Conservation (phyloP, 2,888 invertebrate genomes). For the Synanthedon tipuliformis region DNA sequence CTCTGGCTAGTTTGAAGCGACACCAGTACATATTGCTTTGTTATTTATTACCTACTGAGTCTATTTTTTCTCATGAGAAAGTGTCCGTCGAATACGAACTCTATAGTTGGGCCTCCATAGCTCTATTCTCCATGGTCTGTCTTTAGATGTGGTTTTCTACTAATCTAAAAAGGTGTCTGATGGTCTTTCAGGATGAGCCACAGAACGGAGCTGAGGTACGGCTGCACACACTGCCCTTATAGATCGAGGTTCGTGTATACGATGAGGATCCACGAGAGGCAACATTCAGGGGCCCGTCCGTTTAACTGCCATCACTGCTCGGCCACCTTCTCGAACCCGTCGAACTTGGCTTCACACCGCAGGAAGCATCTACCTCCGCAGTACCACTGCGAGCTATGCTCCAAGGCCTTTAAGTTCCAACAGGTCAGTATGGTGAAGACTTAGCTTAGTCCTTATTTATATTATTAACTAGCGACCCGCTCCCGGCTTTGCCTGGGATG, state of each 20-base stretch:
- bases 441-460: too few relatives aligned
- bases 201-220: conserved; percentile 12
- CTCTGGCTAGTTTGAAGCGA: conserved; percentile 20
- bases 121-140: too few relatives aligned
- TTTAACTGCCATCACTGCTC: conserved; percentile 18
- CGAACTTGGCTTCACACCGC: conserved; percentile 22
- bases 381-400: conserved; percentile 19
- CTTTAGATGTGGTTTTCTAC: too few relatives aligned
- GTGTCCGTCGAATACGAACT: too few relatives aligned
- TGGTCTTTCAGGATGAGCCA: conserved; percentile 16
- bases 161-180: too few relatives aligned
- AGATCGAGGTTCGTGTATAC: conserved; percentile 19
- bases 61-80: too few relatives aligned
- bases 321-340: conserved; percentile 19
- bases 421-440: conserved; percentile 9
- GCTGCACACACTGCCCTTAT: conserved; percentile 19
- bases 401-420: conserved; percentile 18
- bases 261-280: conserved; percentile 22
- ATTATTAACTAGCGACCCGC: too few relatives aligned
- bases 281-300: conserved; percentile 19
- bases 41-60: too few relatives aligned
- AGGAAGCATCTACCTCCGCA: conserved; percentile 21
- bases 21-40: conserved; percentile 14
- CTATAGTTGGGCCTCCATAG: too few relatives aligned
- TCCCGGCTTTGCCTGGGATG: too few relatives aligned